A percentile compares a stretch with the other conserved stretches of the same genome.
Conservation (phyloP, 2,888 invertebrate species). For the Epicampocera succincta region DNA sequence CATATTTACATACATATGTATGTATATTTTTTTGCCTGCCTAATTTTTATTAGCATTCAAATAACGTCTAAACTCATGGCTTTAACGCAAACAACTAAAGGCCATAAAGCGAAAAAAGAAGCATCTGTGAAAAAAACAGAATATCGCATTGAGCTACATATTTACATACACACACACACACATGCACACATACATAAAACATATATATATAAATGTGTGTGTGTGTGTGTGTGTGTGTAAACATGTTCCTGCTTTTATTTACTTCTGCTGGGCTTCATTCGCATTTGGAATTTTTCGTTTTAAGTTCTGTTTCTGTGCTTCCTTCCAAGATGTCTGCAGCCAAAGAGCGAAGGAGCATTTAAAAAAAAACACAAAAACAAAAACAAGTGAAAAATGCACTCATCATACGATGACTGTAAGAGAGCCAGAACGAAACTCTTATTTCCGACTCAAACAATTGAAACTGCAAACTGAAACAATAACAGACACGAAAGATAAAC, state of each 20-base stretch:
- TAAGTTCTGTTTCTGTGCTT: neutral
- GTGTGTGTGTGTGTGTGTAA: no score
- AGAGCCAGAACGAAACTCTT: conserved; percentile 43
- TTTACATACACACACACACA: no score
- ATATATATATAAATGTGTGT: no score
- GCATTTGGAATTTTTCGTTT: conserved; percentile 8
- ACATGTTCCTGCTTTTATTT: neutral
- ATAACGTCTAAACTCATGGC: conserved; percentile 64
- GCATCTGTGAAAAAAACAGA: conserved; percentile 55
- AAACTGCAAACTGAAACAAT: neutral
- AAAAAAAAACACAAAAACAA: no score
- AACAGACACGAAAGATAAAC: neutral
- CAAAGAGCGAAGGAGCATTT: conserved; percentile 25
- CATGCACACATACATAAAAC: neutral
- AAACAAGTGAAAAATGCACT: conserved; percentile 14
- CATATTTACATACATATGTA: no score
- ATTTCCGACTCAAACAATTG: neutral
- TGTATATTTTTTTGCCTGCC: conserved; percentile 7
- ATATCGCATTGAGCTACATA: conserved; percentile 3
- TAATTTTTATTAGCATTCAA: conserved; percentile 32
- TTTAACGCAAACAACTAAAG: conserved; percentile 62
- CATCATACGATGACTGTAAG: conserved; percentile 29
- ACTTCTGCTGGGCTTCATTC: conserved; percentile 8
- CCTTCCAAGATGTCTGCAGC: conserved; percentile 41
- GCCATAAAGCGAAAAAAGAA: conserved; percentile 37